Conservation (phyloP, 64 coral and sea anemone genomes). For the Platygyra sinensis region DNA sequence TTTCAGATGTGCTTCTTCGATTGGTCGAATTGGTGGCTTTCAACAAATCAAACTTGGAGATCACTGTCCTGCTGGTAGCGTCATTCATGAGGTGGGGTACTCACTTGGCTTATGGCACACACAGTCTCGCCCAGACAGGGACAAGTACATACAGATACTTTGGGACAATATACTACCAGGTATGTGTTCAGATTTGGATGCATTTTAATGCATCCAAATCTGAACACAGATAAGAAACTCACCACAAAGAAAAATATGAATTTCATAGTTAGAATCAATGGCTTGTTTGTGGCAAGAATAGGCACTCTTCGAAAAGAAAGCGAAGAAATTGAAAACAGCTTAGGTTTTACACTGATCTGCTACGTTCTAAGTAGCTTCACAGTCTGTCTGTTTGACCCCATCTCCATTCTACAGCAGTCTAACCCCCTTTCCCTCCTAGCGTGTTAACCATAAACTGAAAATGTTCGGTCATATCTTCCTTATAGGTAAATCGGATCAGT, state of each 20-base stretch:
- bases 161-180: conserved; percentile 92
- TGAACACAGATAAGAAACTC: not conserved
- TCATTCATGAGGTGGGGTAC: conserved; percentile 91
- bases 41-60: conserved; percentile 85
- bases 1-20: conserved; percentile 80
- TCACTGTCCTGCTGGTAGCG: conserved; percentile 79
- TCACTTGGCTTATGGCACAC: conserved; percentile 87
- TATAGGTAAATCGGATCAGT: conserved; percentile 45
- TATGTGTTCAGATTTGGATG: not conserved
- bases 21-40: conserved; percentile 80
- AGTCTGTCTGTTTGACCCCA: too few relatives aligned
- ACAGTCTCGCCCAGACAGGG: conserved; percentile 80
- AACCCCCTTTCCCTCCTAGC: too few relatives aligned
- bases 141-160: conserved; percentile 78
- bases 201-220: too few relatives aligned
- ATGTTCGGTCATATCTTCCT: too few relatives aligned
- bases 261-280: too few relatives aligned
- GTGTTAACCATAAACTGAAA: too few relatives aligned
- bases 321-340: too few relatives aligned
- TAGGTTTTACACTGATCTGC: too few relatives aligned
- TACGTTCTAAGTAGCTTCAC: too few relatives aligned
- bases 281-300: too few relatives aligned
- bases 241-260: not conserved
- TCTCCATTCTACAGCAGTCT: too few relatives aligned
- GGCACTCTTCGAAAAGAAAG: too few relatives aligned